Evolutionary conservation across 92 coral and sea anemone genomes (phyloP), one percentile per base, ranked within the genome.

Genomic region (Zoanthus gigantus): DNA sequence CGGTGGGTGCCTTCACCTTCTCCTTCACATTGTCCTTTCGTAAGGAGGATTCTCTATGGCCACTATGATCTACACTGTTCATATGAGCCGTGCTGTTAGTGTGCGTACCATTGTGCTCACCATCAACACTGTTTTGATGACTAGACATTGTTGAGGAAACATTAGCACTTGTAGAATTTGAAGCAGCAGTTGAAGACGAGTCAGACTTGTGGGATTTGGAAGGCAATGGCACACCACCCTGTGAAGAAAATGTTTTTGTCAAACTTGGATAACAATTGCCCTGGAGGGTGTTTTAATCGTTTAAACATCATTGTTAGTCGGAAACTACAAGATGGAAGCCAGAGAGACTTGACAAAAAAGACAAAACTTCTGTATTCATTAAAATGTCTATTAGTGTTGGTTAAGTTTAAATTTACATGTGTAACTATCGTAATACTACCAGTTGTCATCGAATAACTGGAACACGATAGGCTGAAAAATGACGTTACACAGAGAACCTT

Each of bases 91-190:
- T 84, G 31, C 76, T 88, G 42, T 84, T 71, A 0, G 83, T 61
- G 54, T 82, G 71, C 66, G 76, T 84, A 13, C 94, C 95, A 85
- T 93, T 93, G 61, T 83, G 93, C 11, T 88, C 91, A 2, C 92
- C 89, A 31, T 89, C 96, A 5, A 89, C 30, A 79, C 81, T 77
- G 73, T 89, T 89, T 29, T 86, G 92, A 76, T 71, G 47, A 28
- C 63, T 42, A 53, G 91, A 23, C 10, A 52, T n/a, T 45, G 82
- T 11, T 29, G 82, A 28, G 32, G 79, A 48, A 5, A 66, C 84
- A 15, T 81, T 85, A 50, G 84, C 17, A 30, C 85, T 74, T 44
- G 92, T 61, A 47, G 79, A 52, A 31, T 66, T 85, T 6, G 68
- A 63, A 44, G 77, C 82, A 34, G 29, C 71, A 63, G 82, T 18